These are phyloP conservation scores for Variabilichromis moorii DNA, from an alignment of 2,113 vertebrate species.

Conservation along the genomic window DNA sequence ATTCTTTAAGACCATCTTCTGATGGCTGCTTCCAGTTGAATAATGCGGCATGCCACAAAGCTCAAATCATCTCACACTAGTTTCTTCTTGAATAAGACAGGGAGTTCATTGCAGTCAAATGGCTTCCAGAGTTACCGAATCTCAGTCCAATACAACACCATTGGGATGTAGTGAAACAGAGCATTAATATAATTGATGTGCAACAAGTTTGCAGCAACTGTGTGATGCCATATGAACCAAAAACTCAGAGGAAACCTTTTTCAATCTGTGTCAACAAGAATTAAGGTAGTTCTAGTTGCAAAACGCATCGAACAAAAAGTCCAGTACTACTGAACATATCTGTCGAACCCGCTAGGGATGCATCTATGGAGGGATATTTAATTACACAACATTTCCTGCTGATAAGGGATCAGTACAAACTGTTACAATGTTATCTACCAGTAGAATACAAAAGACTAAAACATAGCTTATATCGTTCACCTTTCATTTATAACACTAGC, in stretches of 20 bases:
- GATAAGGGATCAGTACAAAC: background rate
- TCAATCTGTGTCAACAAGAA: background rate
- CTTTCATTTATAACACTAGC: background rate
- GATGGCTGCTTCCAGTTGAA: background rate
- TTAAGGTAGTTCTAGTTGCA: background rate
- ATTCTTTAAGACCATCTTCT: background rate
- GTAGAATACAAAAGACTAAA: background rate
- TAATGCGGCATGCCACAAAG: background rate
- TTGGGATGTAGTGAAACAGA: background rate
- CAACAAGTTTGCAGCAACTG: background rate
- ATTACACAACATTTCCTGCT: background rate
- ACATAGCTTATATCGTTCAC: background rate
- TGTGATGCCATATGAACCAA: accelerated
- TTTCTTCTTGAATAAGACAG: background rate
- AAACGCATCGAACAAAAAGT: background rate
- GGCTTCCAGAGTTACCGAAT: background rate
- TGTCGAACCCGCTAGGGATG: background rate
- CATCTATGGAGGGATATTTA: background rate
- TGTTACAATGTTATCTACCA: background rate
- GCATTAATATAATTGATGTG: background rate
- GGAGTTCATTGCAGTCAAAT: accelerated
- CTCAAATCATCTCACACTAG: background rate
- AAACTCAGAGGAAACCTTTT: background rate
- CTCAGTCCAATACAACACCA: background rate
- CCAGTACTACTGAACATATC: background rate